Evolutionary conservation across 1,140 invertebrate genomes (phyloP).

Genomic region (Aricia agestis): DNA sequence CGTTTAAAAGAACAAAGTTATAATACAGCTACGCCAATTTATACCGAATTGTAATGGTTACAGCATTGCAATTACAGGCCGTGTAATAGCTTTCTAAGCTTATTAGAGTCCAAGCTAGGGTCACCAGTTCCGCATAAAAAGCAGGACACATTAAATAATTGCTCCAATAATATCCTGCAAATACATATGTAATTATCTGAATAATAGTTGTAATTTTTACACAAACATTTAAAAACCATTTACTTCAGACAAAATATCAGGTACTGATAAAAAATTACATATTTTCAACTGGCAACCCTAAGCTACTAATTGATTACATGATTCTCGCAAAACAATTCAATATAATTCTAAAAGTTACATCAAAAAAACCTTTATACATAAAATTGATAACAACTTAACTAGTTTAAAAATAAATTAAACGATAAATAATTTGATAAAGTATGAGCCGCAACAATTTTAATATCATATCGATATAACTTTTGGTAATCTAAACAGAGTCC

Average conservation of each 20-base stretch:
- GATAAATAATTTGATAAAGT: constrained; percentile 54
- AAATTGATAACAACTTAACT: constrained; percentile 54
- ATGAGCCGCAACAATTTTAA: constrained; percentile 71
- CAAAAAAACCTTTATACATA: constrained; percentile 24
- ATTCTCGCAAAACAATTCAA: constrained; percentile 38
- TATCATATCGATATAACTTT: constrained; percentile 70
- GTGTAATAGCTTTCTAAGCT: not conserved
- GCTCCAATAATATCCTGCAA: not conserved
- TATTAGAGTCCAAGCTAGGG: not conserved
- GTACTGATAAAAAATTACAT: too few relatives aligned
- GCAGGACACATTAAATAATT: not conserved
- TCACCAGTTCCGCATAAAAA: not conserved
- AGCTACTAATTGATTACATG: not conserved
- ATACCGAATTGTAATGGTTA: not conserved
- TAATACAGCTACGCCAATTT: not conserved
- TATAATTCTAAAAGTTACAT: constrained; percentile 22
- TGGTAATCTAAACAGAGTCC: constrained; percentile 36
- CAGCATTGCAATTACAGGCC: not conserved
- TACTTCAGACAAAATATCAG: too few relatives aligned
- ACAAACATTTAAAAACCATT: too few relatives aligned
- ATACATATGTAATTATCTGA: too few relatives aligned
- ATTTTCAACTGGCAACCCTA: not conserved
- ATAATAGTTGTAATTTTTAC: too few relatives aligned
- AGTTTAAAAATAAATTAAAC: constrained; percentile 64
- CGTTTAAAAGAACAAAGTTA: not conserved